Percentiles rank a stretch among this genome's conserved stretches.
Evolutionary conservation across 1,140 invertebrate genomes (phyloP).

Genomic region (Dendrolimus kikuchii): DNA sequence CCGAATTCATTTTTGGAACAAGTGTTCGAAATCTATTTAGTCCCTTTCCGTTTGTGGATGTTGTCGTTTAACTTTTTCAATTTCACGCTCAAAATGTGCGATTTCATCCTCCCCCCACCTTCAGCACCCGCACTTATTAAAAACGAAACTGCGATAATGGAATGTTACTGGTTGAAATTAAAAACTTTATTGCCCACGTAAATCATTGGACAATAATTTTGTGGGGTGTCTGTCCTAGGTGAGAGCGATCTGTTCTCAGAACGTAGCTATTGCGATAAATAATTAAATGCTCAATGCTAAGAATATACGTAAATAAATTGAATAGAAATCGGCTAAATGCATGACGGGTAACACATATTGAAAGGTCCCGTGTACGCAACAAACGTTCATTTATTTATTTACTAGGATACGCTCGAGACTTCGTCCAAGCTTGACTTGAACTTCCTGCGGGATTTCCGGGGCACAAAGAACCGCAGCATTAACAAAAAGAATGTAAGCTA

Average conservation of each 20-base stretch:
- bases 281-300: no score
- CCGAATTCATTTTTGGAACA: background rate
- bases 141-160: constrained; percentile 25
- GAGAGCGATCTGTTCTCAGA: background rate
- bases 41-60: constrained; percentile 21
- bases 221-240: no score
- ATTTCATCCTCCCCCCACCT: constrained; percentile 8
- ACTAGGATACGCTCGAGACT: no score
- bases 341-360: no score
- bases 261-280: constrained; percentile 3
- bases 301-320: no score
- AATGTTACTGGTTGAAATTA: constrained; percentile 26
- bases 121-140: constrained; percentile 21
- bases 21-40: constrained; percentile 6
- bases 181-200: constrained; percentile 27
- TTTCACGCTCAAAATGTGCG: constrained; percentile 24
- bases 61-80: constrained; percentile 33
- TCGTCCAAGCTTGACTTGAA: no score
- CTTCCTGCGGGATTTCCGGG: no score
- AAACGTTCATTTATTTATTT: no score
- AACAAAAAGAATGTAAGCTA: no score
- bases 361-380: no score
- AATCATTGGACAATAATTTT: constrained; percentile 13
- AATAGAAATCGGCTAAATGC: no score
- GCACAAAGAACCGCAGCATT: no score